A percentile compares a stretch with the other conserved stretches of the same genome.
phyloP scores from a whole-genome alignment of 1,140 invertebrate genomes.

The Pseudomyrmex cubaensis region DNA sequence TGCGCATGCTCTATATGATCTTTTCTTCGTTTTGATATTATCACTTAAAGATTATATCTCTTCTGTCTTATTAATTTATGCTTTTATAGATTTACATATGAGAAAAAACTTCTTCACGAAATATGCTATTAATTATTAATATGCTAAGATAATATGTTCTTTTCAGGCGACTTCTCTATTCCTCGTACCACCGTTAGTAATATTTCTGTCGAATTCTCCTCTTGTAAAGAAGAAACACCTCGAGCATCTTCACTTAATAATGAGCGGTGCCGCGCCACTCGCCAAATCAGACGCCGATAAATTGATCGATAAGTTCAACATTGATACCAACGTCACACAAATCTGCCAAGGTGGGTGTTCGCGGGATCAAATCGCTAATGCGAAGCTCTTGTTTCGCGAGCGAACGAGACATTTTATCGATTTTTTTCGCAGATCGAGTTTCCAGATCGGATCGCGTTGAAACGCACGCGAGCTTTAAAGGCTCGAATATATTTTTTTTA shows the following conservation, averaged over 20 bases:
- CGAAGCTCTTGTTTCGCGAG: neutral
- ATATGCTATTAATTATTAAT: too few species aligned
- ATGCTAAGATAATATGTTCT: conserved; percentile 2
- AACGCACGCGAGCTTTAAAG: neutral
- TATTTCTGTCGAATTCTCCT: conserved; percentile 85
- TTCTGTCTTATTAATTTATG: neutral
- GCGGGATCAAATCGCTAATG: neutral
- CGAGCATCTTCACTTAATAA: conserved; percentile 78
- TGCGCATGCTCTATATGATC: too few species aligned
- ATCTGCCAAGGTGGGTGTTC: conserved; percentile 77
- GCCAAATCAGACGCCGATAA: conserved; percentile 83
- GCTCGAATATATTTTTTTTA: conserved; percentile 23
- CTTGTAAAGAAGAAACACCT: conserved; percentile 80
- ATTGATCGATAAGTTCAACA: conserved; percentile 76
- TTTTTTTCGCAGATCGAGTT: conserved; percentile 8
- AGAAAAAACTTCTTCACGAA: neutral
- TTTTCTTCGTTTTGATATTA: too few species aligned
- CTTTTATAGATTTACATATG: neutral
- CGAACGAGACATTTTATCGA: conserved; percentile 23
- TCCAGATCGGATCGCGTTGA: neutral
- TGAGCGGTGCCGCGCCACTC: conserved; percentile 86
- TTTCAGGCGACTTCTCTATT: conserved; percentile 79
- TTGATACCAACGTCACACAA: conserved; percentile 45
- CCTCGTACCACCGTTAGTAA: conserved; percentile 84
- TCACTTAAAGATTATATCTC: neutral